Percentiles rank a stretch among this genome's conserved stretches.
Conservation (phyloP, 2,797 vertebrate species). For the Gallinago solitaria region DNA sequence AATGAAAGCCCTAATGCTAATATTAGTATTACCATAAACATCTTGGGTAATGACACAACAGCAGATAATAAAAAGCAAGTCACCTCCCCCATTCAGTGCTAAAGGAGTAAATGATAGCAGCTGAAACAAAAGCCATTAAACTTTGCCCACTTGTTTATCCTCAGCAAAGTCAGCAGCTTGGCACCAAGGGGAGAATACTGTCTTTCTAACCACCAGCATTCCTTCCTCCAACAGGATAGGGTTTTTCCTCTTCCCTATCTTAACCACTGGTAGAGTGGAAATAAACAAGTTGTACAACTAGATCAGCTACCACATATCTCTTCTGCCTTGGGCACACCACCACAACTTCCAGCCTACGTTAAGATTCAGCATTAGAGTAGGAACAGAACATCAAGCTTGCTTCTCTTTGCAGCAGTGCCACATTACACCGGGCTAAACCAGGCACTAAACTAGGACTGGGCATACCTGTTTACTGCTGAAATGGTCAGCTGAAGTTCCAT, state of each 20-base stretch:
- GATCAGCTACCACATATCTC: background rate
- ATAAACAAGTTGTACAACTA: background rate
- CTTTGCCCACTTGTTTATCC: background rate
- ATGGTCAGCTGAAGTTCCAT: rapidly evolving
- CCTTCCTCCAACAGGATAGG: background rate
- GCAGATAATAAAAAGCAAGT: background rate
- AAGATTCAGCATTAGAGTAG: background rate
- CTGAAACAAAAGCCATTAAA: background rate
- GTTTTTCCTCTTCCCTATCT: background rate
- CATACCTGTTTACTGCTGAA: rapidly evolving
- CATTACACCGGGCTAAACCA: background rate
- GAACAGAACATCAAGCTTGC: background rate
- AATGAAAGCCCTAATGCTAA: background rate
- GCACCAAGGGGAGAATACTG: background rate
- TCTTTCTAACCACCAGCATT: background rate
- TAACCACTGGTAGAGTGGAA: background rate
- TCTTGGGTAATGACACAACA: background rate
- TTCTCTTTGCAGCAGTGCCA: background rate
- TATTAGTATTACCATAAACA: background rate
- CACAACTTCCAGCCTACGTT: background rate
- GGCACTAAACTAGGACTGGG: background rate
- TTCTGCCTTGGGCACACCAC: background rate
- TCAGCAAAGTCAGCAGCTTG: background rate
- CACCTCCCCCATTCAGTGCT: background rate
- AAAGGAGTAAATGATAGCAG: rapidly evolving